A percentile compares a stretch with the other conserved stretches of the same genome.
These are phyloP conservation scores for Synodontis membranacea DNA, from an alignment of 2,113 vertebrate genomes.

Conservation along the genomic window DNA sequence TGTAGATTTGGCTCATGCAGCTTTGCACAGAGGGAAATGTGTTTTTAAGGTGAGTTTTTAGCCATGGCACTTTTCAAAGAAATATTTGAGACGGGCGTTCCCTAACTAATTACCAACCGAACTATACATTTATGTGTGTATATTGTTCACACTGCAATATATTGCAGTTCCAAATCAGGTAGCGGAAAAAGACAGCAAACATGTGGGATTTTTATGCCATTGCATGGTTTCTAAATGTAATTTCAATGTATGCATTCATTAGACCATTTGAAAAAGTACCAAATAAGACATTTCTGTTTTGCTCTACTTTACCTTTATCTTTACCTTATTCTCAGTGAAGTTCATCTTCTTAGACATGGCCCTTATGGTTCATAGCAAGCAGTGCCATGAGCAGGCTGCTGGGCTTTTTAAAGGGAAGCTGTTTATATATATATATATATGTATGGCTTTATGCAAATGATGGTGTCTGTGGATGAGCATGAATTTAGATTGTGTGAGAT, in stretches of 20 bases:
- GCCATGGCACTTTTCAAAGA: background rate
- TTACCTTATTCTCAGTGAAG: background rate
- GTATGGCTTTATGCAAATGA: background rate
- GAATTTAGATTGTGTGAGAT: background rate
- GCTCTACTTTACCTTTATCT: background rate
- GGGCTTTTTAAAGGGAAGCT: background rate
- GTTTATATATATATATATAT: background rate
- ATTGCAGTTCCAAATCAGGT: background rate
- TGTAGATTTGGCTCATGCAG: background rate
- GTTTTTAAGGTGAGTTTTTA: background rate
- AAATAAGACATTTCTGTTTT: background rate
- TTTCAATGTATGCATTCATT: background rate
- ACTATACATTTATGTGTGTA: background rate
- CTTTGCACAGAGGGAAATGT: background rate
- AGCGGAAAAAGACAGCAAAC: background rate
- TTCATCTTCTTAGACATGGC: background rate
- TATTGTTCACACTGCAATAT: background rate
- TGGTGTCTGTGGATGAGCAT: background rate
- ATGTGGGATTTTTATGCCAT: background rate
- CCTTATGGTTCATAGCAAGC: background rate
- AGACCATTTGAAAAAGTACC: background rate
- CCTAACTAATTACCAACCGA: background rate
- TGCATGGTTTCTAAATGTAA: background rate
- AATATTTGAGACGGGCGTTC: background rate
- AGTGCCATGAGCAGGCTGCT: background rate